These are phyloP conservation scores for Artibeus jamaicensis DNA, from an alignment of 2,797 vertebrate genomes.

Conservation along the genomic window DNA sequence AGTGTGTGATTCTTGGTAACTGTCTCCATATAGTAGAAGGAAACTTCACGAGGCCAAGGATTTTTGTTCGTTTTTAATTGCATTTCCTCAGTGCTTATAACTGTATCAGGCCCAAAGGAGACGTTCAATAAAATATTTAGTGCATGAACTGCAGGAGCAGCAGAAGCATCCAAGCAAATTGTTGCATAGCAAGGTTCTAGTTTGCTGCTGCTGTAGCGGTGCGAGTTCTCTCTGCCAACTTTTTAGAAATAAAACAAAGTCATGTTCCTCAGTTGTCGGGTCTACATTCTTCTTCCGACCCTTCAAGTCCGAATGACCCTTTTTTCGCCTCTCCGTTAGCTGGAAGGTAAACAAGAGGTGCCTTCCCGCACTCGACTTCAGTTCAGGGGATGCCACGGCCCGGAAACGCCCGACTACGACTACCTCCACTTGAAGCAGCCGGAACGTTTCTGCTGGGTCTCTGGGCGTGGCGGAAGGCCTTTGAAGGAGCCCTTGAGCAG, in stretches of 20 bases:
- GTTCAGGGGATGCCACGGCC: fast-evolving
- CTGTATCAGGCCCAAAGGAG: not conserved
- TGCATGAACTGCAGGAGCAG: not conserved
- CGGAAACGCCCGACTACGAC: fast-evolving
- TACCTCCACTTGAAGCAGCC: fast-evolving
- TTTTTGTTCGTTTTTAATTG: not conserved
- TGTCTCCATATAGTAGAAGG: not conserved
- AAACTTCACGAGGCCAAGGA: not conserved
- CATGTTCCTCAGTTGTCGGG: not conserved
- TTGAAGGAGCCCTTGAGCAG: fast-evolving
- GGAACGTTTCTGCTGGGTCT: constrained; percentile 39
- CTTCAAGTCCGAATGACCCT: not conserved
- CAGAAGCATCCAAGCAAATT: not conserved
- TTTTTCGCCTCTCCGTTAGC: not conserved
- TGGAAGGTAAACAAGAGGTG: fast-evolving
- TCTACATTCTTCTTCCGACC: not conserved
- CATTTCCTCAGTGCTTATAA: not conserved
- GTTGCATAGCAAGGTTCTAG: not conserved
- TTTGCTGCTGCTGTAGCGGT: not conserved
- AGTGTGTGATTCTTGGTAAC: not conserved
- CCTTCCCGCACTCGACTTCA: fast-evolving
- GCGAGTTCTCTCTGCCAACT: not conserved
- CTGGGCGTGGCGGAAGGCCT: not conserved
- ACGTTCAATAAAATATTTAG: not conserved
- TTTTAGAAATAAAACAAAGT: not conserved